Evolutionary conservation across 2,888 invertebrate genomes (phyloP), one percentile per base, ranked within the genome.

Genomic region (Hermodice carunculata): DNA sequence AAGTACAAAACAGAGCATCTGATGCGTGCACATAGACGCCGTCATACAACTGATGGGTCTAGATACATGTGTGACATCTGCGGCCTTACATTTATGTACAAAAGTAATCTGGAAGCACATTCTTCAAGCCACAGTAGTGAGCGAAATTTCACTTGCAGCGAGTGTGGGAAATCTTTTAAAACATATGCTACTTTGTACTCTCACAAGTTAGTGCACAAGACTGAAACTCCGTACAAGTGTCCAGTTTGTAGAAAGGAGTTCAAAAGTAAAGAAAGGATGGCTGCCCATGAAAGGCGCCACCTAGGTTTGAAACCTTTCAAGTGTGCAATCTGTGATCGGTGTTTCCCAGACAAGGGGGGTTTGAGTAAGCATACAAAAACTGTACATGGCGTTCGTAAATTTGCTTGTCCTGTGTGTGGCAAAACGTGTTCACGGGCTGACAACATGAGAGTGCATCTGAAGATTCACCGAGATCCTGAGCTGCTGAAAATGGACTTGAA

Each of bases 331-430:
- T 78, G 78, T 44, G 72, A 71, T 8, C 67, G 69, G 11, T 62
- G 67, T 14, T 78, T 78, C 59, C 81, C 81, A 1, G 81, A 81
- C 59, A 81, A 81, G 61, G 81, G 81, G 5, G 82, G 82, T 0
- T 64, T 82, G 31, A 74, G 78, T 5, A 83, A 83, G 59, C 83
- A 83, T 62, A 71, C 69, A 40, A 74, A 75, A 46, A 80, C 82
- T 14, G 79, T 83, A 11, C 83, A 83, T 57, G 63, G 71, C 2
- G 69, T 66, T n/a, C 79, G 78, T 42, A 72, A 77, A 46, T 82
- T 79, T 70, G 75, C 73, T 0, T 83, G 83, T 66, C 76, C 75
- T 28, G 71, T 79, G 22, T 83, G 83, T 72, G 78, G 78, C 0
- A 83, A 82, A 59, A 66, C 71, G 4, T 77, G 77, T 43, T 75